Conservation (phyloP, 2,888 invertebrate genomes). For the Rhingia campestris region DNA sequence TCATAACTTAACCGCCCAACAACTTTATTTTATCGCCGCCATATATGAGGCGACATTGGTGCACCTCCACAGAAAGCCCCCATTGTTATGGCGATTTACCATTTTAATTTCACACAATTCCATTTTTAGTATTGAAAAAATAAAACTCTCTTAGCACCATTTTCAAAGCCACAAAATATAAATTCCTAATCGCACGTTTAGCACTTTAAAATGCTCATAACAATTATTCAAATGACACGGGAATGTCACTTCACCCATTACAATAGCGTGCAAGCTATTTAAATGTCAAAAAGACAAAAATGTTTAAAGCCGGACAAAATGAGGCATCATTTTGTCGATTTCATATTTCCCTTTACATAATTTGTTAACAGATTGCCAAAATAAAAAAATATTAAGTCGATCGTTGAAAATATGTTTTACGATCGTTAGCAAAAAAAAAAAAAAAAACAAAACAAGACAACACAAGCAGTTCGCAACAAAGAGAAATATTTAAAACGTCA, state of each 20-base stretch:
- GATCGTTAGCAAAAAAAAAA: background rate
- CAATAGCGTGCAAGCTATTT: slow-evolving; percentile 10
- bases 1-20: background rate
- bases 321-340: slow-evolving; percentile 37
- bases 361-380: slow-evolving; percentile 23
- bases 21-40: background rate
- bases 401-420: slow-evolving; percentile 42
- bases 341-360: slow-evolving; percentile 55
- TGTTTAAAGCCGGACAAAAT: slow-evolving; percentile 34
- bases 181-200: slow-evolving; percentile 45
- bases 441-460: slow-evolving; percentile 6
- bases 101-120: slow-evolving; percentile 14
- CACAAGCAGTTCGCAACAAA: too few relatives aligned
- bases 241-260: slow-evolving; percentile 2
- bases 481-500: slow-evolving; percentile 27
- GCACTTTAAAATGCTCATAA: slow-evolving; percentile 43
- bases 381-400: slow-evolving; percentile 24
- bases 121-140: slow-evolving; percentile 14
- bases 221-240: slow-evolving; percentile 51
- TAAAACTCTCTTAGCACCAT: slow-evolving; percentile 14
- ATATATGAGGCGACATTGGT: background rate
- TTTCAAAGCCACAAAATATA: slow-evolving; percentile 25
- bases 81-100: slow-evolving; percentile 7
- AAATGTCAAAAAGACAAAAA: slow-evolving; percentile 49
- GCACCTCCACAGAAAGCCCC: background rate